Percentiles rank a stretch among this genome's conserved stretches.
Conservation (phyloP, 2,113 vertebrate species). For the Noctilio leporinus region DNA sequence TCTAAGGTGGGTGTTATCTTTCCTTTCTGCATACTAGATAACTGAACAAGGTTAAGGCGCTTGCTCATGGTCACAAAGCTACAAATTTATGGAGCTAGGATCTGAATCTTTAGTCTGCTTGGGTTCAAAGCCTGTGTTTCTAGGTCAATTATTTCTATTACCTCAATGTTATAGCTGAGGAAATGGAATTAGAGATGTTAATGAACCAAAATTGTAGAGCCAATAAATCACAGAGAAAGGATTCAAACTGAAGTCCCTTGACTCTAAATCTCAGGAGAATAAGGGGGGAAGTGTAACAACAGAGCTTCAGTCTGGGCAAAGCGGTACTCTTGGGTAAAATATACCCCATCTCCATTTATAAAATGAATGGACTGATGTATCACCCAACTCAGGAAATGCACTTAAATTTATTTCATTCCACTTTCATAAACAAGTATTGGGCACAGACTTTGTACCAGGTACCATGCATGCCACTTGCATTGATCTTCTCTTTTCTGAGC, state of each 20-base stretch:
- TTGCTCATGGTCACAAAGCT: neutral
- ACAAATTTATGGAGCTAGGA: neutral
- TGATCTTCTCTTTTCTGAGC: neutral
- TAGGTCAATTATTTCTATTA: neutral
- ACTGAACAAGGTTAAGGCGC: neutral
- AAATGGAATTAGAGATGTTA: neutral
- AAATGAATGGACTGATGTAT: neutral
- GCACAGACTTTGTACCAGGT: neutral
- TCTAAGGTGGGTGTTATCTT: neutral
- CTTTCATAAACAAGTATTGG: neutral
- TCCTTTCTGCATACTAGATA: neutral
- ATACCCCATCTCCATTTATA: neutral
- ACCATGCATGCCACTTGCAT: neutral
- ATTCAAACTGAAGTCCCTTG: neutral
- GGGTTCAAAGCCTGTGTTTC: neutral
- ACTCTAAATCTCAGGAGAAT: constrained; percentile 18
- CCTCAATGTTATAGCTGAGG: neutral
- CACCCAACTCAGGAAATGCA: neutral
- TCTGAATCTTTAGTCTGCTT: neutral
- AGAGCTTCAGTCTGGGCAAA: neutral
- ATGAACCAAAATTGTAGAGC: neutral
- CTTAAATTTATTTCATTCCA: neutral
- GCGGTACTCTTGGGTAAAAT: neutral
- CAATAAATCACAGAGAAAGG: neutral
- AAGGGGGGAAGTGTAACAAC: neutral